Evolutionary conservation across 2,113 vertebrate species (phyloP), one percentile per base, ranked within the genome.

Genomic region (Hylia prasina): DNA sequence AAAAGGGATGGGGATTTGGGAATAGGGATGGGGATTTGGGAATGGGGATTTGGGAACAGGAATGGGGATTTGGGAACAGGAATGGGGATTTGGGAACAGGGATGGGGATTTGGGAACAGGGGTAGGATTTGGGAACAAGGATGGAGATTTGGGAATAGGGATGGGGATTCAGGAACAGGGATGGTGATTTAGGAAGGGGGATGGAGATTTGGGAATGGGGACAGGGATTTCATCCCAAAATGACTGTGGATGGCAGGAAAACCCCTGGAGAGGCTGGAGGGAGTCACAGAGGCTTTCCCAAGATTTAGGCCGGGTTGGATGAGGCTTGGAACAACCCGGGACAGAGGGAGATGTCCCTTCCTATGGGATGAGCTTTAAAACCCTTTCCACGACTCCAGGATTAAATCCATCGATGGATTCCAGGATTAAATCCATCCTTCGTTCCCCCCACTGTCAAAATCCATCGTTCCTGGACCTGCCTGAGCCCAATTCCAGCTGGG

Each of bases 241-340:
- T 15, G 17, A 4, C 12, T 31, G 33, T 0, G 12, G 28, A 6
- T 2, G 5, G 23, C 24, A 2, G 6, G 10, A 9, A 58, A 54
- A 39, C 20, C 24, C 68, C 66, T 4, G 4, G 16, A 45, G 75
- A 50, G 18, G 25, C 3, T 6, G 21, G 39, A n/a, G 22, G n/a
- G 54, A 27, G 6, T 9, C 33, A 1, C 2, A 16, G 45, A 35
- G 8, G 7, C 4, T 79, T 93, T 61, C 13, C 30, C 80, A 66
- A 35, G 80, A 14, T 7, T 53, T 2, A 4, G 20, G 19, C 16
- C 6, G 0, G 56, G 10, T 1, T 25, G 66, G 81, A 31, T 3
- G 7, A 12, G 33, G 6, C 13, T 9, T 12, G 64, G 64, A 27
- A 13, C 14, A 5, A 0, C 4, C 56, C 1, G 56, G 66, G 31